phyloP scores from a whole-genome alignment of 2,888 invertebrate species.

The Acanthopleura granulata region DNA sequence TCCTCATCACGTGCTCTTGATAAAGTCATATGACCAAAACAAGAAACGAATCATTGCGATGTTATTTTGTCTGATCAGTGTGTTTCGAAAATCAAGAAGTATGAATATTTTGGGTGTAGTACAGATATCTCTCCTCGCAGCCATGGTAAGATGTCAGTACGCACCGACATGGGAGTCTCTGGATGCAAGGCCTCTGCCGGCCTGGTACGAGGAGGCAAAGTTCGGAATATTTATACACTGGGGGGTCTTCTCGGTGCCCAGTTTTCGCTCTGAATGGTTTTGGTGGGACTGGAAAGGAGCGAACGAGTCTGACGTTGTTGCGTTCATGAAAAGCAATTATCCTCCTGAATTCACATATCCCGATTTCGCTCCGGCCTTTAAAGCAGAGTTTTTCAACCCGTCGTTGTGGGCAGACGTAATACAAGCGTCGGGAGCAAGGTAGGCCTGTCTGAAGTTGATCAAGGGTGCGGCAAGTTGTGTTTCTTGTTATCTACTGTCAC shows the following conservation, averaged over 20 bases:
- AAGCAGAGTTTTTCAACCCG: conserved; percentile 87
- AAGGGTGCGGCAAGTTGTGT: too few species aligned
- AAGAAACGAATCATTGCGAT: too few species aligned
- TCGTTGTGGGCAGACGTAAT: conserved; percentile 87
- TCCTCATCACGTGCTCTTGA: too few species aligned
- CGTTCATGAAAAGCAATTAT: conserved; percentile 86
- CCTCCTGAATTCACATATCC: conserved; percentile 89
- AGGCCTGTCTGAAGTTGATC: conserved; percentile 47
- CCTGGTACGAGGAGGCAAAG: conserved; percentile 92
- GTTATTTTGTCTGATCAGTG: too few species aligned
- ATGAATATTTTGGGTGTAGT: too few species aligned
- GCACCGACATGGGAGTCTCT: conserved; percentile 86
- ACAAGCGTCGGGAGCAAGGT: conserved; percentile 87
- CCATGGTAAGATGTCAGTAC: conserved; percentile 25
- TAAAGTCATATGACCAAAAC: too few species aligned
- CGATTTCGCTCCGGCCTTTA: conserved; percentile 89
- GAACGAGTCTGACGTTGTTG: conserved; percentile 44
- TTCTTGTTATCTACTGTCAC: too few species aligned
- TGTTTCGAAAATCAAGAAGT: too few species aligned
- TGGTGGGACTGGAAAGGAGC: conserved; percentile 57
- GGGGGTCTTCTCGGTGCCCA: conserved; percentile 93
- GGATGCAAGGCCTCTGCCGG: conserved; percentile 84
- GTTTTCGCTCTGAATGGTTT: conserved; percentile 77
- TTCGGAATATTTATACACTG: conserved; percentile 94
- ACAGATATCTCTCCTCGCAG: too few species aligned